Conservation (phyloP, 2,888 invertebrate genomes). For the Cryptocephalus moraei region DNA sequence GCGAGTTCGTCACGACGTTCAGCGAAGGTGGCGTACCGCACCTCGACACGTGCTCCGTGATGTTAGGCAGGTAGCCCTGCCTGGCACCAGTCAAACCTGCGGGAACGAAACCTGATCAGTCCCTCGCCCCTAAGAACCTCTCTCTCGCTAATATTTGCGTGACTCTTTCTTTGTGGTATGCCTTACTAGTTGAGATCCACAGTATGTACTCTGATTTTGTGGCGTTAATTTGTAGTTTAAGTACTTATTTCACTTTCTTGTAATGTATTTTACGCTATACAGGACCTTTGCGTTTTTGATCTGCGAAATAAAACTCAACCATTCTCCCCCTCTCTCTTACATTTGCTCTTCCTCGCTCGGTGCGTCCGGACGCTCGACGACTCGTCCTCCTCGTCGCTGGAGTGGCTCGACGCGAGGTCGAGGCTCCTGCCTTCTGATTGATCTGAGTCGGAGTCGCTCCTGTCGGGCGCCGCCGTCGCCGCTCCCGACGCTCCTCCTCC, state of each 20-base stretch:
- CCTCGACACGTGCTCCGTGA: conserved; percentile 41
- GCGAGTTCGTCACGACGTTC: conserved; percentile 55
- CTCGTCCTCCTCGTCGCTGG: conserved; percentile 78
- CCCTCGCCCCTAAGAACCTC: too few species aligned
- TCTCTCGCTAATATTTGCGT: too few species aligned
- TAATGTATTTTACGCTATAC: too few species aligned
- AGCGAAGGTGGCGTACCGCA: conserved; percentile 50
- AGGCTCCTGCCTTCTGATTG: conserved; percentile 67
- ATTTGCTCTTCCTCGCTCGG: conserved; percentile 1
- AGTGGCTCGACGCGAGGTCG: conserved; percentile 90
- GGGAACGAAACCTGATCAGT: background rate
- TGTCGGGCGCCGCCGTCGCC: conserved; percentile 18
- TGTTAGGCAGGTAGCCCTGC: conserved; percentile 52
- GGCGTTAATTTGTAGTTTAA: too few species aligned
- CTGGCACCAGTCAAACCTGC: conserved; percentile 12
- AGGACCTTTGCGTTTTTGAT: too few species aligned
- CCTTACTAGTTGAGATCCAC: too few species aligned
- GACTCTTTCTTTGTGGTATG: too few species aligned
- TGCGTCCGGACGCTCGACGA: conserved; percentile 35
- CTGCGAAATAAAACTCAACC: too few species aligned
- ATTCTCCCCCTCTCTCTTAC: too few species aligned
- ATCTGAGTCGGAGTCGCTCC: conserved; percentile 71
- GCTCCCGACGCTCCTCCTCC: conserved; percentile 26
- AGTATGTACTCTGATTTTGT: too few species aligned
- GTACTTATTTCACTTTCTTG: too few species aligned